A percentile compares a stretch with the other conserved stretches of the same genome.
These are phyloP conservation scores for Botrylloides violaceus DNA, from an alignment of 23 tunicate species.

Conservation along the genomic window DNA sequence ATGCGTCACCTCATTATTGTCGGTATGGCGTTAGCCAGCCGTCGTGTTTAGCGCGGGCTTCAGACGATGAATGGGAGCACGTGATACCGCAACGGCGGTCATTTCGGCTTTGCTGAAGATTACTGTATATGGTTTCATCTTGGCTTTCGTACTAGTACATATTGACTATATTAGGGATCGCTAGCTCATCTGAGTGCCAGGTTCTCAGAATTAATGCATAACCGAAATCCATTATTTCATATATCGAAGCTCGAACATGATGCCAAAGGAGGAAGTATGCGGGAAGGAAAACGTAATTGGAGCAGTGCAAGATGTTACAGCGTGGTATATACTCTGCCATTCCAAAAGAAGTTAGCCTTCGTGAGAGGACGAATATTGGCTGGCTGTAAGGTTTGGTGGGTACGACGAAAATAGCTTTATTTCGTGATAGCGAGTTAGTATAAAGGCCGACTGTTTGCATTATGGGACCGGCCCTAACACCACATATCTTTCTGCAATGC, in stretches of 20 bases:
- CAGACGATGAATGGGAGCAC: too few relatives aligned
- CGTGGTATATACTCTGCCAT: neutral
- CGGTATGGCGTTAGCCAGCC: neutral
- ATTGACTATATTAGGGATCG: too few relatives aligned
- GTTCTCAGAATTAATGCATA: neutral
- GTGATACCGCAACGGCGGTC: too few relatives aligned
- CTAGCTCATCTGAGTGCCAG: neutral
- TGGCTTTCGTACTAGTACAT: too few relatives aligned
- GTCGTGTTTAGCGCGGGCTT: neutral
- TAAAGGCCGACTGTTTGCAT: too few relatives aligned
- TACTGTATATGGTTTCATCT: too few relatives aligned
- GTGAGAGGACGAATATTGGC: too few relatives aligned
- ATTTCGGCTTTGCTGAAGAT: neutral
- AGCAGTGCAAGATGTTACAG: constrained; percentile 10
- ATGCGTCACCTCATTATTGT: constrained; percentile 24
- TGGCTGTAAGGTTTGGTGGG: too few relatives aligned
- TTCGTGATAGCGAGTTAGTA: too few relatives aligned
- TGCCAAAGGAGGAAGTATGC: neutral
- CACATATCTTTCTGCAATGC: constrained; percentile 8
- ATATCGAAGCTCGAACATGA: neutral
- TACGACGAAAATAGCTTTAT: too few relatives aligned
- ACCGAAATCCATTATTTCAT: neutral
- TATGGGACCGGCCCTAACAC: constrained; percentile 3
- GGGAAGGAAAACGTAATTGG: constrained; percentile 25
- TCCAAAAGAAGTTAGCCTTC: neutral